Evolutionary conservation across 1,140 invertebrate species (phyloP).

Genomic region (Scaptomyza hsui): DNA sequence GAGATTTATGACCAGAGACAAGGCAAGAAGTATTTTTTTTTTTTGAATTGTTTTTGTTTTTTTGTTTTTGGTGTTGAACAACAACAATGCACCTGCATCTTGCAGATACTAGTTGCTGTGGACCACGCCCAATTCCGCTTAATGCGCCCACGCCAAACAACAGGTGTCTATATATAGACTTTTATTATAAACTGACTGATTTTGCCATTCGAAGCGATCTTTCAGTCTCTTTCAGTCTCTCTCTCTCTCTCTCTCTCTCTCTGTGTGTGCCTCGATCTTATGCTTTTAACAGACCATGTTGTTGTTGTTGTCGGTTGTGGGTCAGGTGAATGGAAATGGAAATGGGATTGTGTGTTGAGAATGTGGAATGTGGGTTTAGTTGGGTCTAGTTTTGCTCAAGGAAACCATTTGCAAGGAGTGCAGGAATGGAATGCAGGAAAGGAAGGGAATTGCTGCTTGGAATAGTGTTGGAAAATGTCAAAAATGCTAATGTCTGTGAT

Average conservation of each 20-base stretch:
- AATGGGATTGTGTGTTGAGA: neutral
- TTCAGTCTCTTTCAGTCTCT: neutral
- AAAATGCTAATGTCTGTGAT: too few relatives aligned
- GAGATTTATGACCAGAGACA: neutral
- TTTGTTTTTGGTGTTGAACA: slow-evolving; percentile 17
- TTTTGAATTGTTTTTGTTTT: neutral
- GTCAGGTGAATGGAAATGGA: slow-evolving; percentile 6
- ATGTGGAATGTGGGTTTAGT: neutral
- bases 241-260: too few relatives aligned
- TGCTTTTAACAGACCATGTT: neutral
- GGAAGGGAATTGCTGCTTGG: too few relatives aligned
- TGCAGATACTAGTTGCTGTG: slow-evolving; percentile 15
- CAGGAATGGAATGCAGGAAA: too few relatives aligned
- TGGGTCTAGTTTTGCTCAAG: too few relatives aligned
- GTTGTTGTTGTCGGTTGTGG: neutral
- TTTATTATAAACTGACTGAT: slow-evolving; percentile 21
- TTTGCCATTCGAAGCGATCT: slow-evolving; percentile 12
- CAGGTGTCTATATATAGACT: slow-evolving; percentile 16
- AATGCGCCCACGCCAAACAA: slow-evolving; percentile 25
- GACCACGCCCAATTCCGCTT: slow-evolving; percentile 3
- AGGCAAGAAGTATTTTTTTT: neutral
- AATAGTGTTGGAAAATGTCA: too few relatives aligned
- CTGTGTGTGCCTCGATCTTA: too few relatives aligned
- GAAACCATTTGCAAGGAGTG: too few relatives aligned
- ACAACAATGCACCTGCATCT: slow-evolving; percentile 36